Base-by-base conservation (phyloP, 2,888 invertebrate species). In the Beris chalybata region DNA sequence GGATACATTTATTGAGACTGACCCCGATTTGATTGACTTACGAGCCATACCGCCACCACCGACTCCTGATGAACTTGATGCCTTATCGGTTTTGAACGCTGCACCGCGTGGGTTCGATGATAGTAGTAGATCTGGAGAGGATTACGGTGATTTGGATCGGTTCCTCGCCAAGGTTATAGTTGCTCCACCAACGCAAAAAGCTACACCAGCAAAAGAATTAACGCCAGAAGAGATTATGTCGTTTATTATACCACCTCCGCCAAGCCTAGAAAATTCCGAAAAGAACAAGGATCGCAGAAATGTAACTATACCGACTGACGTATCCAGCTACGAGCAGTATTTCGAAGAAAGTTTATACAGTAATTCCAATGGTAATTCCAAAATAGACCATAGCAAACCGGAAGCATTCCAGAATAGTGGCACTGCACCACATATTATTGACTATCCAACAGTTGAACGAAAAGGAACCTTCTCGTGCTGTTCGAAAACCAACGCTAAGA, bases 1-100 rank as follows among this genome's bases (percentile, higher is more conserved):
- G 67, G 81, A 81, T 55, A 79, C 80, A 45, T 78, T 82, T 67
- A 82, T 82, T 74, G 84, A 89, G 75, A 84, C 89, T 74, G 94
- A 94, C 79, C 90, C 91, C 50, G 94, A 95, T 83, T 88, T 95
- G 75, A 94, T 94, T 79, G 95, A 94, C 82, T 84, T 94, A 79
- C 93, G 93, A 64, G 85, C 92, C 76, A 87, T 94, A 77, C 93
- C 93, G 69, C 93, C 93, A 29, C 93, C 93, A 0, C 88, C 89
- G 76, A 92, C 92, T 22, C 92, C 92, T 3, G 91, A 92, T 76
- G 91, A 91, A 79, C 79, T 91, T 77, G 91, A 91, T 77, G 85
- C 87, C 70, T 82, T 89, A 74, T 86, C 87, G 72, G 85, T 89
- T 72, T 82, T 91, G 72, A 89, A 88, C 74, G 83, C 87, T 65